Conservation (phyloP, 2,113 vertebrate species). For the Todiramphus chloris region DNA sequence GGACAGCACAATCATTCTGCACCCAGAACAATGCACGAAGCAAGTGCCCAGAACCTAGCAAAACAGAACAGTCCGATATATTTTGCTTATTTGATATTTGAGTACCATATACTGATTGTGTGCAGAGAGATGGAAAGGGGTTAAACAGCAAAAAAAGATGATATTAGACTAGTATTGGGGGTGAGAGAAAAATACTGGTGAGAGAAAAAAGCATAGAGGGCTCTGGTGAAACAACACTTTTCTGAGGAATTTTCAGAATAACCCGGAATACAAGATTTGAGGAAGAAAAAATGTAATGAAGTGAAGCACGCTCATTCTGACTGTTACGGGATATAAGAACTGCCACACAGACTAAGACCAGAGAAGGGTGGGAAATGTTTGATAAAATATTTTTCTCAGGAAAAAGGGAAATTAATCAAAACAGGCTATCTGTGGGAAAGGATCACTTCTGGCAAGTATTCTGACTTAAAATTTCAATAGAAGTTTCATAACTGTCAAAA, state of each 20-base stretch:
- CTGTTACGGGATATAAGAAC: neutral
- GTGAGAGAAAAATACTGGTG: neutral
- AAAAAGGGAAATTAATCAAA: slow-evolving; percentile 62
- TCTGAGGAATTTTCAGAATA: neutral
- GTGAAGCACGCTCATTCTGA: neutral
- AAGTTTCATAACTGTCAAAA: slow-evolving; percentile 49
- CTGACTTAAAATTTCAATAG: slow-evolving; percentile 26
- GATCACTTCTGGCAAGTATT: slow-evolving; percentile 37
- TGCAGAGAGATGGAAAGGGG: neutral
- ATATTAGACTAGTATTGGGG: neutral
- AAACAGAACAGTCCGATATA: neutral
- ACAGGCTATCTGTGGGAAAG: slow-evolving; percentile 62
- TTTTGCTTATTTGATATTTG: neutral
- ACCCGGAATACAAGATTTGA: neutral
- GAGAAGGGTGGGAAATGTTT: slow-evolving; percentile 52
- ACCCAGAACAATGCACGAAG: neutral
- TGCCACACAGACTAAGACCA: neutral
- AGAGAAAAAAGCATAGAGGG: neutral
- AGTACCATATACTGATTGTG: neutral
- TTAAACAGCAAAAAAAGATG: neutral
- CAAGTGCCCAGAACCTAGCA: neutral
- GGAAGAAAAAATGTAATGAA: neutral
- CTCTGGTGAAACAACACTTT: neutral
- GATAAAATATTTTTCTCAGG: slow-evolving; percentile 61
- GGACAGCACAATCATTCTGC: neutral